Conservation (phyloP, 2,888 invertebrate species). For the Tribolium freemani region DNA sequence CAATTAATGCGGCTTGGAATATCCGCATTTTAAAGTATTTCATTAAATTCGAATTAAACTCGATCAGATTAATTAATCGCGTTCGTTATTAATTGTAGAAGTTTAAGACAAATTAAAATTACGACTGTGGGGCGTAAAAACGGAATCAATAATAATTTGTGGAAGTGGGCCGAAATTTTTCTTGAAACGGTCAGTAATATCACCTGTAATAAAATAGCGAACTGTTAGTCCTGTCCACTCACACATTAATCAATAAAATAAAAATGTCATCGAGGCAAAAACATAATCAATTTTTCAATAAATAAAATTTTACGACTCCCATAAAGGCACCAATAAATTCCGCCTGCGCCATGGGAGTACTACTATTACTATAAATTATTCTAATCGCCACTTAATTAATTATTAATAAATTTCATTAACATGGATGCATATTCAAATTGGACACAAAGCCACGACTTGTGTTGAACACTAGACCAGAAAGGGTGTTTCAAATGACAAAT, state of each 20-base stretch:
- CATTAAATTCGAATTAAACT: conserved; percentile 30
- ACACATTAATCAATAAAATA: conserved; percentile 18
- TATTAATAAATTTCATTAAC: conserved; percentile 38
- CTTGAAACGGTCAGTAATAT: neutral
- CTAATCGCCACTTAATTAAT: conserved; percentile 34
- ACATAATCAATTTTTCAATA: conserved; percentile 30
- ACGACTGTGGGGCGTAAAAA: no score
- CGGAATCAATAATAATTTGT: no score
- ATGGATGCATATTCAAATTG: conserved; percentile 27
- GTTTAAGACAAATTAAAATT: no score
- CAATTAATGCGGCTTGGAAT: conserved; percentile 25
- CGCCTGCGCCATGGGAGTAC: conserved; percentile 1
- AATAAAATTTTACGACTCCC: conserved; percentile 31
- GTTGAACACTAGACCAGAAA: conserved; percentile 23
- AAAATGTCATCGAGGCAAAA: conserved; percentile 24
- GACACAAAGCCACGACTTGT: no score
- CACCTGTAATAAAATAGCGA: conserved; percentile 3
- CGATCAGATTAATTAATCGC: conserved; percentile 25
- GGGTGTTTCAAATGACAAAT: conserved; percentile 46
- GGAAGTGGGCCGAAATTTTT: no score
- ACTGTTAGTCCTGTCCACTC: neutral
- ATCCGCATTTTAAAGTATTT: conserved; percentile 25
- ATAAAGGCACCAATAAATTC: conserved; percentile 19
- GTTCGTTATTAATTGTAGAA: neutral
- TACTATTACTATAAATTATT: conserved; percentile 25